A percentile compares a stretch with the other conserved stretches of the same genome.
These are phyloP conservation scores for Rhagoletis pomonella DNA, from an alignment of 1,140 invertebrate genomes.

Conservation along the genomic window DNA sequence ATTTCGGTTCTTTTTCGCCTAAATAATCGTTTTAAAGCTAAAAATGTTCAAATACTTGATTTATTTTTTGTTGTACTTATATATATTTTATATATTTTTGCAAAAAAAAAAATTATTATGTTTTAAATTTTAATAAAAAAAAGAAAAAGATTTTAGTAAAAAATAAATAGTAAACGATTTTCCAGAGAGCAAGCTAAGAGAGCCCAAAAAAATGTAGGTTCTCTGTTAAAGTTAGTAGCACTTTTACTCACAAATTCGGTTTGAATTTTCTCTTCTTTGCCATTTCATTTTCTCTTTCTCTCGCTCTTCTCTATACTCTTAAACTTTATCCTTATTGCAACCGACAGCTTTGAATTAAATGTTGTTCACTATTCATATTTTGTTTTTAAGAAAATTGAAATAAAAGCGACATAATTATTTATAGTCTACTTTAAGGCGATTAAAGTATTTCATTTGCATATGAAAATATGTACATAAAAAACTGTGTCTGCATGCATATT, in stretches of 20 bases:
- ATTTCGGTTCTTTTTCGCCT: no score
- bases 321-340: neutral
- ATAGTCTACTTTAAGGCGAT: slow-evolving; percentile 36
- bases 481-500: neutral
- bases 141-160: no score
- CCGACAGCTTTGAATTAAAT: neutral
- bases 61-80: no score
- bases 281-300: neutral
- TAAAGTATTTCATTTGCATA: neutral
- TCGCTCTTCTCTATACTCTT: neutral
- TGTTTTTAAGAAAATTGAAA: neutral
- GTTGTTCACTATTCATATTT: neutral
- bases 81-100: no score
- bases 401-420: slow-evolving; percentile 18
- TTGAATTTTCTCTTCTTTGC: neutral
- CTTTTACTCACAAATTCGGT: neutral
- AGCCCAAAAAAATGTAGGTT: no score
- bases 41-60: no score
- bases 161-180: no score
- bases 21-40: no score
- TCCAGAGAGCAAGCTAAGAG: no score
- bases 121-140: no score
- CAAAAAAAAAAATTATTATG: no score
- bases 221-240: neutral
- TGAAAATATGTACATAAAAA: neutral